Base-by-base conservation (phyloP, 2,797 vertebrate species). In the Chiloscyllium punctatum region DNA sequence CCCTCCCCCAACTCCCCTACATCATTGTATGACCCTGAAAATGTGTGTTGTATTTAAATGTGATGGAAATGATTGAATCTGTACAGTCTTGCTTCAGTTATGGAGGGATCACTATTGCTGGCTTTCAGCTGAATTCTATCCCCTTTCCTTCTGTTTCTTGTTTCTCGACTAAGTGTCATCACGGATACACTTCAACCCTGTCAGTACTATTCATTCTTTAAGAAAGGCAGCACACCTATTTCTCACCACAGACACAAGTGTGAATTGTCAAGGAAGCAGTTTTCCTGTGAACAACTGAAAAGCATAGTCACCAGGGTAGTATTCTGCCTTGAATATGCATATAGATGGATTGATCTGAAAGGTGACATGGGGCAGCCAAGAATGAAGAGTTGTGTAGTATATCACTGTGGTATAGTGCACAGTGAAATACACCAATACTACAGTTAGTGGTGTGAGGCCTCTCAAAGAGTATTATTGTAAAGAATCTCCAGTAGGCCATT, bases 81-180 rank as follows among this genome's bases (percentile, higher is more conserved):
- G 23, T 68, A 42, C 8, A 27, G 66, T 92, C 66, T 92, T 42
- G n/a, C 16, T 37, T 42, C 66, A n/a, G 90, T 11, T 37, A 66
- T 69, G 62, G 62, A 25, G 66, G 90, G 90, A 69, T 37, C 37
- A 69, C n/a, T 21, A 13, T 92, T 68, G 62, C 90, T 92, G 90
- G 62, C 66, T 92, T 42, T 69, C 25, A 48, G 18, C 18, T 37
- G n/a, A 62, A 8, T 69, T 68, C 66, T 69, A 9, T 92, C 62
- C 66, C 62, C 23, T 92, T 69, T 92, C 33, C 23, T 66, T 37
- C 90, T 92, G 90, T 30, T 37, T 92, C 62, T 92, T 69, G 90
- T 69, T 92, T 92, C 90, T 69, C 69, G 66, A n/a, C 90, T 37
- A 66, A 92, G 90, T 23, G 66, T 92, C 90, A 92, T 62, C 90